A percentile compares a stretch with the other conserved stretches of the same genome.
Conservation (phyloP, 2,888 invertebrate genomes). For the Ectemnius continuus region DNA sequence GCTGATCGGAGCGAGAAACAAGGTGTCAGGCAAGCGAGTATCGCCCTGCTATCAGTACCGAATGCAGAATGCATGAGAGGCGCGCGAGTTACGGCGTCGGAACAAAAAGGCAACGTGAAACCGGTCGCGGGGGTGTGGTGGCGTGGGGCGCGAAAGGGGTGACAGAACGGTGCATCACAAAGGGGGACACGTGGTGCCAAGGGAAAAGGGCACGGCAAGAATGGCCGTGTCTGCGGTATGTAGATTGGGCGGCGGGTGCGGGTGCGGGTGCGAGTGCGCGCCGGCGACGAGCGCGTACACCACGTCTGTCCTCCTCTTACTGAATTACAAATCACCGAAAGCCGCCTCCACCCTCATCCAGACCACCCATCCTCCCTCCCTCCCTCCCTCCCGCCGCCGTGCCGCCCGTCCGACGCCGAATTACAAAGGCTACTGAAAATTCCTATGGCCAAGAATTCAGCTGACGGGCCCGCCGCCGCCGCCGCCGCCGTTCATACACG, state of each 20-base stretch:
- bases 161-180: background rate
- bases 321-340: constrained; percentile 45
- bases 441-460: too few species aligned
- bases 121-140: background rate
- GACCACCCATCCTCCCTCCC: background rate
- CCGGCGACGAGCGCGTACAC: background rate
- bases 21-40: too few species aligned
- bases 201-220: background rate
- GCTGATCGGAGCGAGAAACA: too few species aligned
- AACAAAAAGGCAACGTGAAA: constrained; percentile 8
- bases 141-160: background rate
- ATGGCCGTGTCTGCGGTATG: constrained; percentile 9
- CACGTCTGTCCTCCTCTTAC: constrained; percentile 6
- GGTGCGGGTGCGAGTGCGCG: background rate
- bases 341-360: background rate
- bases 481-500: too few species aligned
- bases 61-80: too few species aligned
- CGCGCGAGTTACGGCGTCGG: constrained; percentile 16
- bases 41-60: too few species aligned
- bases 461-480: too few species aligned
- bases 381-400: too few species aligned
- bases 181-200: background rate
- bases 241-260: background rate
- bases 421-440: too few species aligned
- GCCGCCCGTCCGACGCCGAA: too few species aligned